Base-by-base conservation (phyloP, 2,888 invertebrate species). In the Ectemnius continuus region DNA sequence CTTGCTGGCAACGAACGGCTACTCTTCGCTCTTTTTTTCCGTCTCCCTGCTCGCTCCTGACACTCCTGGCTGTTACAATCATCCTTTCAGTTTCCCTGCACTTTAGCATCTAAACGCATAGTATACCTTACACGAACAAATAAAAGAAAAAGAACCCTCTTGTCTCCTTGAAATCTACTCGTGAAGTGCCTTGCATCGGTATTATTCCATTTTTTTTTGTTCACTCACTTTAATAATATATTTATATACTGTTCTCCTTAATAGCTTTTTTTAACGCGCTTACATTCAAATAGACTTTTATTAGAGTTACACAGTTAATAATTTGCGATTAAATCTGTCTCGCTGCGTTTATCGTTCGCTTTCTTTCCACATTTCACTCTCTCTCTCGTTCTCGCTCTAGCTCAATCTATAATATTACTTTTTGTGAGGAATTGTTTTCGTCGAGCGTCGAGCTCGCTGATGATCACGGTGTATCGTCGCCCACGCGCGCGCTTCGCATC, bases 271-370 rank as follows among this genome's bases (percentile, higher is more conserved):
- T 79, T 80, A 88, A 88, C 87, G 88, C 86, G 82, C 86, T 89
- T 88, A 89, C 88, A 89, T 87, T 86, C 87, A 87, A 88, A 88
- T 88, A 90, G 86, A 88, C 82, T 88, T 88, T 86, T 84, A 80
- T 85, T 86, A 85, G 83, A 88, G 83, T 89, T 88, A 89, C 85
- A 89, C 86, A 85, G 86, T 84, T 85, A 86, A 83, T 86, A 82
- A 84, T 84, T 85, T 81, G 70, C 71, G 70, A 76, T 75, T 79
- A 74, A 75, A 79, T 70, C 70, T 75, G 79, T 76, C 72, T 73
- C 73, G 76, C 74, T 82, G 76, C 75, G 69, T 75, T 72, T 71
- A 61, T 78, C 79, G 75, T 82, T 79, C 80, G 80, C 81, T 77
- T 73, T 68, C 82, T 75, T 68, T 68, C 66, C 58, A 20, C 48